Base-by-base conservation (phyloP, 2,113 vertebrate genomes). In the Aptenodytes forsteri region DNA sequence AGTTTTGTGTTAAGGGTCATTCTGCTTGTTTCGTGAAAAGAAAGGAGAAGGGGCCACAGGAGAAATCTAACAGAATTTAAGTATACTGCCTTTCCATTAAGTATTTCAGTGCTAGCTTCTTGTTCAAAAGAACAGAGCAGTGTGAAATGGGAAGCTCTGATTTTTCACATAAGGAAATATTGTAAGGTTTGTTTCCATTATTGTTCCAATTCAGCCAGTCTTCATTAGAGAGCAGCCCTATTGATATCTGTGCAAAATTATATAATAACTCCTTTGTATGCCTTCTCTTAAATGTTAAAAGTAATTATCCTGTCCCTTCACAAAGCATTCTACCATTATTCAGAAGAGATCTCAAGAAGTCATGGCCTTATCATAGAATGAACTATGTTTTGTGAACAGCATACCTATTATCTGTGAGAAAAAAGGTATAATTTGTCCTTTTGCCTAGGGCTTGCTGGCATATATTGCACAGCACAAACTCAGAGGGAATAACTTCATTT, bases 221-320 rank as follows among this genome's bases (percentile, higher is more conserved):
- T 88, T 93, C 77, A 62, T 85, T 76, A 91, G 26, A 73, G 59
- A 78, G 14, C 25, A 62, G 13, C 6, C 54, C 34, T 32, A 50
- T n/a, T 76, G 62, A 62, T 86, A 88, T 34, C 42, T 7, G 3
- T 54, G 30, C 7, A 12, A 70, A 93, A 77, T 95, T 38, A 42
- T 73, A 34, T 25, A 64, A 77, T 12, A 52, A 52, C 10, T 83
- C 15, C 44, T 76, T 90, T 87, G 26, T 55, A 54, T 46, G 34
- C 4, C 32, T 77, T 65, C 52, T 87, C 54, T 80, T 93, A 85
- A 91, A 91, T 82, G 78, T 64, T 93, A 80, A 30, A 90, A 54
- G 22, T 83, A 93, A 95, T 96, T 93, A 93, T 47, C 54, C 36
- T 67, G 17, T 76, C n/a, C 67, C 66, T 94, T 93, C 54, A 62